phyloP scores from a whole-genome alignment of 2,797 vertebrate species.

The Onychomys arenicola region DNA sequence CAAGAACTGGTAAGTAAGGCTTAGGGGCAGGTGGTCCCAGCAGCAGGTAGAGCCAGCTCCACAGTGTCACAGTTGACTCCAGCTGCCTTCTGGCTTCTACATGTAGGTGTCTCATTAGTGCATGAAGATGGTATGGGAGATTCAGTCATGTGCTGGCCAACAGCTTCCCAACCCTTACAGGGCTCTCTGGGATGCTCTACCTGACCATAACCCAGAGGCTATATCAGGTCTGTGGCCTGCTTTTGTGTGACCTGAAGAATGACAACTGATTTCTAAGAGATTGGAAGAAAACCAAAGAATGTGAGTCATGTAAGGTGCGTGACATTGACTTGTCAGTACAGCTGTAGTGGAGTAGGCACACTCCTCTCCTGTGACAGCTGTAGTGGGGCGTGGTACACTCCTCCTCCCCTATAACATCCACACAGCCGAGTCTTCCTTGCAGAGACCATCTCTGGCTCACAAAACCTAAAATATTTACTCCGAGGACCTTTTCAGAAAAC shows the following conservation, averaged over 20 bases:
- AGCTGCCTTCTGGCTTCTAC: not conserved
- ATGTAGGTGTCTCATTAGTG: not conserved
- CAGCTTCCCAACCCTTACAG: not conserved
- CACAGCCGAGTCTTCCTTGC: not conserved
- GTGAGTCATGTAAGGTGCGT: not conserved
- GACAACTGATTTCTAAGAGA: not conserved
- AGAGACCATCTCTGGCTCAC: not conserved
- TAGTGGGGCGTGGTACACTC: no score
- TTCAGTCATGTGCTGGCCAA: rapidly evolving
- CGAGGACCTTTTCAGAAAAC: not conserved
- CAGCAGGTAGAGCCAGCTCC: not conserved
- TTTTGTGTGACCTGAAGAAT: not conserved
- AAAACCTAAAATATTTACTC: not conserved
- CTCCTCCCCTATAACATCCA: rapidly evolving
- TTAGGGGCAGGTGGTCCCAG: not conserved
- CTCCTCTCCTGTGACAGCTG: not conserved
- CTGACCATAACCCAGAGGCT: rapidly evolving
- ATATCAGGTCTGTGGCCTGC: not conserved
- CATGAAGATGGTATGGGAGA: not conserved
- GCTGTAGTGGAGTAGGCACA: not conserved
- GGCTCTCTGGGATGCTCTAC: not conserved
- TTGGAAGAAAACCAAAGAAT: not conserved
- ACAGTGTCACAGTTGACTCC: rapidly evolving
- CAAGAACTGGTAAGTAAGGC: slow-evolving; percentile 97
- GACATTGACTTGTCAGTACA: rapidly evolving